Evolutionary conservation across 2,113 vertebrate species (phyloP), one percentile per base, ranked within the genome.

Genomic region (Petromus typicus): DNA sequence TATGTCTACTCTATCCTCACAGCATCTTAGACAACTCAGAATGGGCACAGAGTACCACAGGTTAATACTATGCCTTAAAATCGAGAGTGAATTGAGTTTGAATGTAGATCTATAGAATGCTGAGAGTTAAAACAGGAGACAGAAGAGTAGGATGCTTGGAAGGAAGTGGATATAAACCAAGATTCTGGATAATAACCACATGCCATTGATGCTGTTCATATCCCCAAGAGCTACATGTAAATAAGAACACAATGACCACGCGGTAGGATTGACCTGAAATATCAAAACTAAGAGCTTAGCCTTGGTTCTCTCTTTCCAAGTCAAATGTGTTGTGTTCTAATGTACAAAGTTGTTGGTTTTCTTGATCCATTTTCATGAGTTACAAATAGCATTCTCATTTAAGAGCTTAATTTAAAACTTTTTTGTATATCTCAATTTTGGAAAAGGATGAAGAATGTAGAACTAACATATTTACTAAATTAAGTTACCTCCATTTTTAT

Each of bases 321-420:
- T 80, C 48, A 91, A 92, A 85, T 17, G 34, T 25, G 3, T 45
- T 88, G 18, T 20, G 43, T 89, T 92, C 57, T 32, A 86, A 69
- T 32, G 30, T 79, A 91, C 34, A 91, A 89, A 61, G 54, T 73
- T 86, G 40, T 78, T 59, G 56, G 40, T 82, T 91, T 91, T 67
- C 63, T 80, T 67, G 79, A 84, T 90, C 57, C 56, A 64, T 43
- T 92, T 87, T 85, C 43, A 56, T 87, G 71, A 27, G 78, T 64
- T 89, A 25, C 67, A 90, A 43, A 67, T 25, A 23, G 51, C 73
- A 89, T 67, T 89, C 76, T 91, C 76, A 83, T 34, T 37, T 82
- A 84, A 93, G 75, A 79, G 32, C 63, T 96, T 94, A 71, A 88
- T 84, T 84, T 89, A 51, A 83, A 91, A 91, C 81, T 80, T 93